Percentiles rank a stretch among this genome's conserved stretches.
phyloP scores from a whole-genome alignment of 2,113 vertebrate species.

The Ranitomeya variabilis region DNA sequence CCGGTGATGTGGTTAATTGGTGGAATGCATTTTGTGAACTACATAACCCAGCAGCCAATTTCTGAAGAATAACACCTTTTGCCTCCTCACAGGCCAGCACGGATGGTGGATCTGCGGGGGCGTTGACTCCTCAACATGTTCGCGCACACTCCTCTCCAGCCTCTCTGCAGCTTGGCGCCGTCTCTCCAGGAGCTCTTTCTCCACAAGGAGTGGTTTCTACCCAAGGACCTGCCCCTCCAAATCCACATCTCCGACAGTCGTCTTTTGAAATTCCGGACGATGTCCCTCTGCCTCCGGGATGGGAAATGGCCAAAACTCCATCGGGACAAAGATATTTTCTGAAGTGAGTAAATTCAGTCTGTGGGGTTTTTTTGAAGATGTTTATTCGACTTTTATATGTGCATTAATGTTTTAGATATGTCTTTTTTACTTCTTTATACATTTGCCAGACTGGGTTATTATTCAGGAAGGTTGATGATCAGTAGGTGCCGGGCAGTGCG shows the following conservation, averaged over 20 bases:
- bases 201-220: conserved; percentile 76
- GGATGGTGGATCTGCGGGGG: conserved; percentile 87
- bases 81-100: conserved; percentile 84
- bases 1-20: background rate
- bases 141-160: conserved; percentile 96
- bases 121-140: conserved; percentile 90
- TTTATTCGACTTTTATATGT: no score
- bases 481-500: background rate
- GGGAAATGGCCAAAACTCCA: conserved; percentile 98
- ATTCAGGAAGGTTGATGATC: no score
- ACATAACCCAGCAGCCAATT: background rate
- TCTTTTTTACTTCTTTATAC: background rate
- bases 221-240: conserved; percentile 75
- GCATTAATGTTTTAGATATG: background rate
- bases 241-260: conserved; percentile 93
- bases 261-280: conserved; percentile 97
- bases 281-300: conserved; percentile 90
- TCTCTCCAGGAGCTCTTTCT: conserved; percentile 80
- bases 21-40: background rate
- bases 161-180: conserved; percentile 87
- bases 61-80: conserved; percentile 2
- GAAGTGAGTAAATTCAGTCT: conserved; percentile 81
- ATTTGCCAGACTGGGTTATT: background rate
- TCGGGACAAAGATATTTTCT: conserved; percentile 99
- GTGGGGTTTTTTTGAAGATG: background rate